A percentile compares a stretch with the other conserved stretches of the same genome.
Evolutionary conservation across 2,888 invertebrate genomes (phyloP).

Genomic region (Caradrina kadenii): DNA sequence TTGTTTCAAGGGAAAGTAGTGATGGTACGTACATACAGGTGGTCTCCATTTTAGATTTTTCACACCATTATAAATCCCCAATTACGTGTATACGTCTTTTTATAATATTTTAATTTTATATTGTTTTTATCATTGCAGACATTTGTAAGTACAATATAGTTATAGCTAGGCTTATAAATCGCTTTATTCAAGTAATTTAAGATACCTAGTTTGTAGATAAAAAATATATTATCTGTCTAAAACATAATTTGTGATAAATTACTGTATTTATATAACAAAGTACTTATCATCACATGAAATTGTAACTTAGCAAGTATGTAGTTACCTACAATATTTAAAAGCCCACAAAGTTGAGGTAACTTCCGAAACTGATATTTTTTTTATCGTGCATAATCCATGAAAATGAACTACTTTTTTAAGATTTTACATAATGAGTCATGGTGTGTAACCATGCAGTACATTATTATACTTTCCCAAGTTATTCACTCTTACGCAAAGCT

Average conservation of each 20-base stretch:
- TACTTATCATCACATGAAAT: not conserved
- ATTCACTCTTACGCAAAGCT: not conserved
- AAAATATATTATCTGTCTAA: conserved; percentile 8
- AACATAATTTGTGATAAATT: not conserved
- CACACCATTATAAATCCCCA: not conserved
- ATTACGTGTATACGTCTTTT: conserved; percentile 7
- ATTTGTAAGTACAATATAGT: conserved; percentile 58
- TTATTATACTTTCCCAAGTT: not conserved
- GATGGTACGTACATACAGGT: conserved; percentile 16
- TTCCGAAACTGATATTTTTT: not conserved
- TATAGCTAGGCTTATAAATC: conserved; percentile 21
- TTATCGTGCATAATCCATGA: not conserved
- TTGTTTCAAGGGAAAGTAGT: conserved; percentile 15
- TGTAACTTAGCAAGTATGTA: not conserved
- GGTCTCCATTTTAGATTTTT: not conserved
- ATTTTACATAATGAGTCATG: not conserved
- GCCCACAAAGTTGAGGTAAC: not conserved
- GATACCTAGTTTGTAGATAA: conserved; percentile 27
- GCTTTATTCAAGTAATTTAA: conserved; percentile 17
- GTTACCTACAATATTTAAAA: not conserved
- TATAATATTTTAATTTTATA: conserved; percentile 26
- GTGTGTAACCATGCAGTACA: not conserved
- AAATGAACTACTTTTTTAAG: not conserved
- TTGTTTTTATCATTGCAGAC: conserved; percentile 55
- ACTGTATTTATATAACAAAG: not conserved